Base-by-base conservation (phyloP, 2,888 invertebrate species). In the Holacanthella duospinosa region DNA sequence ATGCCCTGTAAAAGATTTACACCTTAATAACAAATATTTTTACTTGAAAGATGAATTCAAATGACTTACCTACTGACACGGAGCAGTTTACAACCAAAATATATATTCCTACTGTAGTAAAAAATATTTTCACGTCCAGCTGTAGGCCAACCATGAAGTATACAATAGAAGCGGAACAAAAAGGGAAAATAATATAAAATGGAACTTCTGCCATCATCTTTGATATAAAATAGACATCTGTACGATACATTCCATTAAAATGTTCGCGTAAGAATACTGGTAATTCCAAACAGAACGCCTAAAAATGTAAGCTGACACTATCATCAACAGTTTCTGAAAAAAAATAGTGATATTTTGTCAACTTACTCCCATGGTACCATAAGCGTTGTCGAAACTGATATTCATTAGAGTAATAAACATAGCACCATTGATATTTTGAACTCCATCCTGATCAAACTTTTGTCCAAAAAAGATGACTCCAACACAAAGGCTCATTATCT, bases 381-480 rank as follows among this genome's bases (percentile, higher is more conserved):
- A 93, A 21, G 93, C 86, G 77, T 93, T 93, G 74, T 92, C 89
- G 78, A 94, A 93, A 4, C 93, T 93, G 86, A 93, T 88, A 75
- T 91, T 92, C 21, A 90, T 89, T 57, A 93, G 82, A 76, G 93
- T 88, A 75, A 93, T 85, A 77, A 93, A 94, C 61, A 94, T 82
- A 28, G 88, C 91, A 54, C 93, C 94, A 76, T 93, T 93, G 70
- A 94, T 89, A 77, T 95, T 95, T 86, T 89, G 89, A 0, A 94
- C 89, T 1, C 91, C 94, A 74, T 89, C 88, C 77, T 90, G 89
- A 75, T 88, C 86, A 61, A 89, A 76, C 64, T 83, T 16, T 36
- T 16, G 6, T 36, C 9, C 36, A 36, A 36, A 36, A 16, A 36
- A 36, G 16, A 36, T 16, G 6, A 36, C 6, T 9, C 36, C 36